Base-by-base conservation (phyloP, 2,888 invertebrate genomes). In the Amaurobius ferox region DNA sequence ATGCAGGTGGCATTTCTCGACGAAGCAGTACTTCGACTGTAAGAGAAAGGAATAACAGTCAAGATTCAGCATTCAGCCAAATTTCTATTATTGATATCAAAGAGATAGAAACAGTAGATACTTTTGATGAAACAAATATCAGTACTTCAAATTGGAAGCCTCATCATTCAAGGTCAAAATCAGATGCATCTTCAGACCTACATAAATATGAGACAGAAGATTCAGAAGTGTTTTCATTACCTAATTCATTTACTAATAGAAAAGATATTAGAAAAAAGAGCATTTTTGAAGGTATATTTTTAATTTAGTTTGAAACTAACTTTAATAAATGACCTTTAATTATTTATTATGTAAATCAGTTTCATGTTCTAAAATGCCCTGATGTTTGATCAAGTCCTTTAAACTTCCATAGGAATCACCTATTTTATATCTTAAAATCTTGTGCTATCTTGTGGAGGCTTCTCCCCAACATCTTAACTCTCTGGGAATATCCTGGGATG, bases 131-230 rank as follows among this genome's bases (percentile, higher is more conserved):
- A 39, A 35, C 35, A 40, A 26, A 9, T 6, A 30, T 29, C 40
- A 23, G n/a, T 19, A 35, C 28, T 67, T 28, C 39, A 28, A 28
- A 16, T 23, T 66, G 80, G 62, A 79, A 40, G 48, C 23, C 73
- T 28, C 79, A 67, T 2, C 83, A 85, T 76, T 40, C 79, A 30
- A 74, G 87, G 35, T 87, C 87, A 23, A 83, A 71, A 71, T 87
- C 87, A 13, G 87, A 87, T 87, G 74, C 39, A 32, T 61, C 74
- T 29, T 26, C 29, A 19, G 28, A 35, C 23, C 11, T 44, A 13
- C 13, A 23, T 11, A 30, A 28, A 7, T 11, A 39, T n/a, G 73
- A 73, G 39, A 32, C 26, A 26, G 73, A 67, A n/a, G 16, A 23
- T 30, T 11, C 74, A 7, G 72, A 78, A 44, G 67, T 79, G 23